phyloP scores from a whole-genome alignment of 2,888 invertebrate species.

The Emmelina monodactyla region DNA sequence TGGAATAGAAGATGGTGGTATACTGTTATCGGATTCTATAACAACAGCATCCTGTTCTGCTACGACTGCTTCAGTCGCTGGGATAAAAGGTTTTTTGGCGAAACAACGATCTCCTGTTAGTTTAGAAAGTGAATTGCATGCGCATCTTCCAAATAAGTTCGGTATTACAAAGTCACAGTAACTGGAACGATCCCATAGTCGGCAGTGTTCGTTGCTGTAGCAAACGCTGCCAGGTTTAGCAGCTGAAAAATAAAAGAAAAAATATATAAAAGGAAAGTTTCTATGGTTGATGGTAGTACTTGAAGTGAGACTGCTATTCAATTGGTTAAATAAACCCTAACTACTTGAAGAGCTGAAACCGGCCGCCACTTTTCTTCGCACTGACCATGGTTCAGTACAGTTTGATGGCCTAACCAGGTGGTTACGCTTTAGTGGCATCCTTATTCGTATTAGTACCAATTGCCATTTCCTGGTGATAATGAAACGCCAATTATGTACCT shows the following conservation, averaged over 20 bases:
- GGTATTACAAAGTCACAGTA: constrained; percentile 91
- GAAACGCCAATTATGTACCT: no score
- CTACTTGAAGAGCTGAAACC: no score
- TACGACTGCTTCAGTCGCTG: constrained; percentile 44
- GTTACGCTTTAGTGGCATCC: no score
- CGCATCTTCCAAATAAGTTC: constrained; percentile 87
- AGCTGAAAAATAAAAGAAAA: constrained; percentile 68
- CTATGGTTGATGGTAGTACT: no score
- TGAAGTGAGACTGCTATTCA: no score
- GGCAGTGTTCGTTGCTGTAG: constrained; percentile 89
- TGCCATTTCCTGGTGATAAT: no score
- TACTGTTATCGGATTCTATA: constrained; percentile 22
- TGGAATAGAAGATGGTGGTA: constrained; percentile 19
- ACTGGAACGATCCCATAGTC: constrained; percentile 81
- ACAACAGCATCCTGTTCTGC: constrained; percentile 39
- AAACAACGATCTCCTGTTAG: constrained; percentile 73
- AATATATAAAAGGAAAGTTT: constrained; percentile 8
- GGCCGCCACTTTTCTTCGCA: no score
- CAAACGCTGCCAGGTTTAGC: constrained; percentile 87
- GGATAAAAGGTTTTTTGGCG: constrained; percentile 32
- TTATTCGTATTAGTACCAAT: no score
- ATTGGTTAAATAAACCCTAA: no score
- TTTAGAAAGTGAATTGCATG: constrained; percentile 74
- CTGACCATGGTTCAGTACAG: no score
- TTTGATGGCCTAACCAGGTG: no score